Evolutionary conservation across 2,888 invertebrate genomes (phyloP).

Genomic region (Hedychridium roseum): DNA sequence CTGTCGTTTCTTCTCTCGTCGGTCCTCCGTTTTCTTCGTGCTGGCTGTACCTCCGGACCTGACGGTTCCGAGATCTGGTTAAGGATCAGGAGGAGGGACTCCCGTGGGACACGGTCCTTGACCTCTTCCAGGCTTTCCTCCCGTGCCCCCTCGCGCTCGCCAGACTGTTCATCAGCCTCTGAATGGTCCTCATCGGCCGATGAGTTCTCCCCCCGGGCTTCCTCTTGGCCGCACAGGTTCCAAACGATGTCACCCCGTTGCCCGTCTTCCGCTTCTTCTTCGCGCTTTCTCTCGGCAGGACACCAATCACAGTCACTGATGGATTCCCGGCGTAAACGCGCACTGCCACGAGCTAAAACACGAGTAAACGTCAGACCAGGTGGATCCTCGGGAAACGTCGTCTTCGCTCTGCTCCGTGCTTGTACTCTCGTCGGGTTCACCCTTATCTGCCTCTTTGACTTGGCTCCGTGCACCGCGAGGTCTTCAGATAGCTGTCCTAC

Average conservation of each 20-base stretch:
- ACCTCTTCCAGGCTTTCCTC: slow-evolving; percentile 38
- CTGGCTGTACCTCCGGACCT: no score
- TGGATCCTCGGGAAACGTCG: no score
- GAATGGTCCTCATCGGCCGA: slow-evolving; percentile 43
- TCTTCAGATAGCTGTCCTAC: not conserved
- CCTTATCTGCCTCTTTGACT: not conserved
- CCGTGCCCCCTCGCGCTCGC: slow-evolving; percentile 34
- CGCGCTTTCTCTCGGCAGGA: not conserved
- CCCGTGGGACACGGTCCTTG: slow-evolving; percentile 33
- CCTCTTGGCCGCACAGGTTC: no score
- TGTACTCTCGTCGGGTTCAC: no score
- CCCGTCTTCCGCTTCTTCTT: not conserved
- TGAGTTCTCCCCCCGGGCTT: not conserved
- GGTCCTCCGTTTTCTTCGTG: slow-evolving; percentile 1
- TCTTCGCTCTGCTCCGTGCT: slow-evolving; percentile 10
- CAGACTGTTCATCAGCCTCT: slow-evolving; percentile 36
- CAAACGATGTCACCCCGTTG: slow-evolving; percentile 4
- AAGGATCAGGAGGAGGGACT: slow-evolving; percentile 36
- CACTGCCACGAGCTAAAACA: no score
- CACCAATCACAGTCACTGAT: no score
- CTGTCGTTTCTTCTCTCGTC: not conserved
- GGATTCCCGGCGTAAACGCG: no score
- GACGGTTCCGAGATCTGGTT: no score
- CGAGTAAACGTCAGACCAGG: no score
- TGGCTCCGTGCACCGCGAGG: not conserved